phyloP scores from a whole-genome alignment of 2,113 vertebrate species.

The Carassius auratus region DNA sequence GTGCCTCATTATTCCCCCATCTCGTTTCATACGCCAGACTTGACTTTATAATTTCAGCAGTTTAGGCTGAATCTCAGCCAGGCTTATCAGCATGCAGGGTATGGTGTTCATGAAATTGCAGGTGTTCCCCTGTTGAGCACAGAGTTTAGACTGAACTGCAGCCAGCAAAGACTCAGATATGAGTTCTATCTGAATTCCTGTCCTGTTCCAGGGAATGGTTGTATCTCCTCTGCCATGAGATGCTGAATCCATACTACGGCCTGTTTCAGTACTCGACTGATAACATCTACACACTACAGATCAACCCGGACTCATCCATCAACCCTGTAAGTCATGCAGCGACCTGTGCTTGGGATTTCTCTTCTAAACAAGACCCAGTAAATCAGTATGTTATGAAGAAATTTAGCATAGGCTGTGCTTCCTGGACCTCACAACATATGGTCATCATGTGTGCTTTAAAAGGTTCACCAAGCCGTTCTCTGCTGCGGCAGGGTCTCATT shows the following conservation, averaged over 20 bases:
- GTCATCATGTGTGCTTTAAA: not conserved
- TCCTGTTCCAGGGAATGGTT: slow-evolving; percentile 85
- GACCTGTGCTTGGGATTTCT: not conserved
- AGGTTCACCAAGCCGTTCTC: not conserved
- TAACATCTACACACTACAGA: slow-evolving; percentile 97
- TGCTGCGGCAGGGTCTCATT: not conserved
- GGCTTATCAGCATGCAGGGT: not conserved
- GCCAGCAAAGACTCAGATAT: not conserved
- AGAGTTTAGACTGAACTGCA: slow-evolving; percentile 25
- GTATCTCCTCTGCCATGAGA: slow-evolving; percentile 94
- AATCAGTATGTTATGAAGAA: too few relatives aligned
- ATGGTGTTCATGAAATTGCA: not conserved
- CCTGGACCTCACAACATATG: not conserved
- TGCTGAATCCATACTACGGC: slow-evolving; percentile 96
- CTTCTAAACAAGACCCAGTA: not conserved
- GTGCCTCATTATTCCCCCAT: not conserved
- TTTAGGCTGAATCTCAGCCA: slow-evolving; percentile 19
- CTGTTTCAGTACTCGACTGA: slow-evolving; percentile 98
- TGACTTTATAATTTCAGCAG: not conserved
- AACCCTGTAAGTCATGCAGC: slow-evolving; percentile 87
- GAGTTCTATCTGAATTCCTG: not conserved
- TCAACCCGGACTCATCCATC: slow-evolving; percentile 96
- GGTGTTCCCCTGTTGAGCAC: slow-evolving; percentile 12
- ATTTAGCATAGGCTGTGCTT: not conserved
- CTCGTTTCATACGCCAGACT: not conserved